phyloP scores from a whole-genome alignment of 2,888 invertebrate genomes.

The Dermolepida albohirtum region DNA sequence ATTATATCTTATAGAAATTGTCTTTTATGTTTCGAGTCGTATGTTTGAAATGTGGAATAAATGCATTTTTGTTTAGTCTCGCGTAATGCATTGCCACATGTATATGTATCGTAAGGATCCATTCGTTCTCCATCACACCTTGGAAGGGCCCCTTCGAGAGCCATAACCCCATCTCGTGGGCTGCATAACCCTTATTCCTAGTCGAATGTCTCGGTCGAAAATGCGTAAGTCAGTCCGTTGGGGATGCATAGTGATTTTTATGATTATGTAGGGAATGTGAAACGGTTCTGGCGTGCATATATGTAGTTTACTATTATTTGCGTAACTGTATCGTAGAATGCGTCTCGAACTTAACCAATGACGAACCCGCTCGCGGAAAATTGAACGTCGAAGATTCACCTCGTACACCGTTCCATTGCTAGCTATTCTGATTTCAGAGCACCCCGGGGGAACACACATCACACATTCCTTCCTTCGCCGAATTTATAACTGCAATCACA shows the following conservation, averaged over 20 bases:
- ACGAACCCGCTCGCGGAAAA: conserved; percentile 48
- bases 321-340: conserved; percentile 51
- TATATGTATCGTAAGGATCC: conserved; percentile 31
- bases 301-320: conserved; percentile 52
- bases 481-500: conserved; percentile 53
- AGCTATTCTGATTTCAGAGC: conserved; percentile 54
- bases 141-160: conserved; percentile 67
- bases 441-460: conserved; percentile 53
- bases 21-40: too few species aligned
- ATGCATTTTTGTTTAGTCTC: conserved; percentile 25
- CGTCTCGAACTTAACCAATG: conserved; percentile 32
- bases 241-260: conserved; percentile 67
- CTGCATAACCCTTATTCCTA: conserved; percentile 64
- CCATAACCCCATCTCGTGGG: conserved; percentile 72
- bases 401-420: conserved; percentile 45
- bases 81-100: conserved; percentile 12
- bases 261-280: conserved; percentile 62
- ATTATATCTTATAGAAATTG: too few species aligned
- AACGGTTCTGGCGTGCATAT: conserved; percentile 50
- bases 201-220: conserved; percentile 48
- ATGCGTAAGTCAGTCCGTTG: conserved; percentile 54
- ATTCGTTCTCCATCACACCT: conserved; percentile 63
- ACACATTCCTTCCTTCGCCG: conserved; percentile 49
- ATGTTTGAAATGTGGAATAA: not conserved
- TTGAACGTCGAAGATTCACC: conserved; percentile 48